phyloP scores from a whole-genome alignment of 2,888 invertebrate species.

The Meiosimyza platycephala region DNA sequence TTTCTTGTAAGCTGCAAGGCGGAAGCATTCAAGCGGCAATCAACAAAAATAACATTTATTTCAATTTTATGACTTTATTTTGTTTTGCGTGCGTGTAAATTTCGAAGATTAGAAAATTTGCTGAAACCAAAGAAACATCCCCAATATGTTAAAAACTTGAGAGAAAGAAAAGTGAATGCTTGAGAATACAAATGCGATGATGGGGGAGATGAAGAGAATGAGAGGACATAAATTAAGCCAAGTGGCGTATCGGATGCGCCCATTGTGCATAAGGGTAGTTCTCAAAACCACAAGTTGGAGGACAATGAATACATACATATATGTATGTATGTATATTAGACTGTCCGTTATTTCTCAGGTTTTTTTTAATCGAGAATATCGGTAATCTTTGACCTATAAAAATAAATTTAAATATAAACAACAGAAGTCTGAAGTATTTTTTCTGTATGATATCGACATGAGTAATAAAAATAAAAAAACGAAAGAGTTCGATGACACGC shows the following conservation, averaged over 20 bases:
- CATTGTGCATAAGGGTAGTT: conserved; percentile 50
- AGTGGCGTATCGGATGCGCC: conserved; percentile 41
- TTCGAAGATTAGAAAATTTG: conserved; percentile 55
- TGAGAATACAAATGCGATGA: neutral
- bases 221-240: conserved; percentile 41
- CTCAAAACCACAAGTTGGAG: conserved; percentile 52
- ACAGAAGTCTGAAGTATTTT: no score
- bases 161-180: neutral
- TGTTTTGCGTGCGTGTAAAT: conserved; percentile 21
- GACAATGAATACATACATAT: conserved; percentile 17
- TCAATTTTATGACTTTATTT: conserved; percentile 57
- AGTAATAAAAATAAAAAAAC: no score
- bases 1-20: conserved; percentile 39
- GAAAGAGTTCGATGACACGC: no score
- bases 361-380: conserved; percentile 5
- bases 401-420: no score
- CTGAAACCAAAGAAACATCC: conserved; percentile 33
- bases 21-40: conserved; percentile 51
- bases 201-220: conserved; percentile 1
- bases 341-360: no score
- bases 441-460: no score
- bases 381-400: no score
- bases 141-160: neutral
- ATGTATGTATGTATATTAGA: neutral
- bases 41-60: conserved; percentile 53